A percentile compares a stretch with the other conserved stretches of the same genome.
phyloP scores from a whole-genome alignment of 2,797 vertebrate species.

The Xiphophorus birchmanni region DNA sequence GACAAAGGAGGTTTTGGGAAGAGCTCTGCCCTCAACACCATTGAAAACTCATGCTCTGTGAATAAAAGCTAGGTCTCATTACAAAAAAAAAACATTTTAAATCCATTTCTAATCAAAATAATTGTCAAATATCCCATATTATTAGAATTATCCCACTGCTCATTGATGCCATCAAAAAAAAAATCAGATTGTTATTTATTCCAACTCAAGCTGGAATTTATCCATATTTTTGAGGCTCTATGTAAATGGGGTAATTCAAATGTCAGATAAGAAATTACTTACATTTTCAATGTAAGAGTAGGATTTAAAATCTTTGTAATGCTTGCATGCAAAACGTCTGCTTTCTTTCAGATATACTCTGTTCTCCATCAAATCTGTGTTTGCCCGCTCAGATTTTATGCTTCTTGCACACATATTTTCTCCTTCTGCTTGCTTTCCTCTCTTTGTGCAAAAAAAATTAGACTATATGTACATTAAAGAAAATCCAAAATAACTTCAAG shows the following conservation, averaged over 20 bases:
- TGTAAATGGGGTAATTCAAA: background rate
- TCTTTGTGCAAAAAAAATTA: background rate
- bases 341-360: background rate
- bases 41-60: background rate
- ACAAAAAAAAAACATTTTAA: background rate
- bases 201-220: background rate
- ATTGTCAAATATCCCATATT: background rate
- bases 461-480: background rate
- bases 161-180: background rate
- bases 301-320: background rate
- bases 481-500: background rate
- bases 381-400: background rate
- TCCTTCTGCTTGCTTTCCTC: background rate
- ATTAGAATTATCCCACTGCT: background rate
- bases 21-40: background rate
- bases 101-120: background rate
- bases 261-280: background rate
- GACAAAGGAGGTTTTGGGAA: background rate
- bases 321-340: background rate
- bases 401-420: background rate
- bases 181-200: background rate
- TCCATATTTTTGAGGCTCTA: background rate
- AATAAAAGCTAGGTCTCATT: background rate
- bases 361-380: background rate
- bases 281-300: background rate